Base-by-base conservation (phyloP, 2,797 vertebrate species). In the Chrosomus eos region DNA sequence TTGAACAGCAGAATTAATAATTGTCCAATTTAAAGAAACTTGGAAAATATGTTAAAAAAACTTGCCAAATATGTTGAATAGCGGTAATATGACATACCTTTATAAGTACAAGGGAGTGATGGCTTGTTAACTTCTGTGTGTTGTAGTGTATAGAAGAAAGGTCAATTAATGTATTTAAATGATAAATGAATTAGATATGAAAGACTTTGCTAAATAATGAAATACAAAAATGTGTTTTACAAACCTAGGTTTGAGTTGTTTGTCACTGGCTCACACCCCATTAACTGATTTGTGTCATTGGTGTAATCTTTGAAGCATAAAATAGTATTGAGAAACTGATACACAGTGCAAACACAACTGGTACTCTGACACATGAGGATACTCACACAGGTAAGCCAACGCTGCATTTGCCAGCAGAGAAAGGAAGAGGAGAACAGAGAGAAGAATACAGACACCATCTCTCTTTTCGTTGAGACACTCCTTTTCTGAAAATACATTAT, bases 341-440 rank as follows among this genome's bases (percentile, higher is more conserved):
- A 26, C 68, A 62, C 67, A 67, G 21, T 58, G 33, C 23, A 5
- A 36, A 80, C 11, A 78, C 11, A 40, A 51, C 21, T 11, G 45
- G 3, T 75, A 45, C 1, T 19, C 5, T 21, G 18, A 26, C 0
- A 79, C 19, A 79, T 36, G n/a, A 51, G 13, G 26, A 14, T 19
- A 82, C 86, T 82, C 75, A 87, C 86, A 85, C 31, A 87, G 36
- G 66, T 48, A 74, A 3, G 28, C 19, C 11, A 82, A 64, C 1
- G 62, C 62, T n/a, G 38, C 67, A 51, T 68, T 82, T 5, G 36
- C 38, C 66, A 85, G 60, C 21, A 87, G 48, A 33, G 86, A 86
- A 7, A 86, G 28, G 26, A 76, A 40, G 62, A 81, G 70, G 9
- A 84, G 48, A 38, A 81, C 51, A 53, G 31, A 51, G 23, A 83